Evolutionary conservation across 1,140 invertebrate species (phyloP).

Genomic region (Drusus annulatus): DNA sequence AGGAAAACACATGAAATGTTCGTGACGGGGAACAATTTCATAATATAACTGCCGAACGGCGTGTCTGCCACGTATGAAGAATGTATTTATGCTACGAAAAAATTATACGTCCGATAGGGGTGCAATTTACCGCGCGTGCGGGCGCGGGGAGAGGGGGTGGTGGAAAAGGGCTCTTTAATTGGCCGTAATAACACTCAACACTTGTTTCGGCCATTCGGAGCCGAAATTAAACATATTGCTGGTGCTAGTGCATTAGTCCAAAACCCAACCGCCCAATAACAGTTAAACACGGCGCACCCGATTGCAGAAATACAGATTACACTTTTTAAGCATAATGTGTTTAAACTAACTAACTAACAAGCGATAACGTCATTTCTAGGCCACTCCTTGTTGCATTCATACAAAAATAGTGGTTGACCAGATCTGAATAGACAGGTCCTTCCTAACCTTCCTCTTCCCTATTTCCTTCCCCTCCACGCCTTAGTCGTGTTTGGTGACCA

Average conservation of each 20-base stretch:
- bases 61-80: conserved; percentile 24
- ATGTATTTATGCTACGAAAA: conserved; percentile 33
- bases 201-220: neutral
- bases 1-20: conserved; percentile 12
- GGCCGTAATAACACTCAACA: conserved; percentile 19
- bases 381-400: too few species aligned
- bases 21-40: conserved; percentile 3
- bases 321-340: too few species aligned
- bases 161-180: neutral
- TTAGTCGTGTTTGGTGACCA: too few species aligned
- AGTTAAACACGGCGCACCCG: too few species aligned
- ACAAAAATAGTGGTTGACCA: too few species aligned
- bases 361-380: too few species aligned
- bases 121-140: conserved; percentile 3
- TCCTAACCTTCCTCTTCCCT: too few species aligned
- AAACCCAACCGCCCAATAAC: too few species aligned
- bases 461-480: too few species aligned
- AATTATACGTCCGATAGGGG: conserved; percentile 29
- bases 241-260: neutral
- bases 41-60: conserved; percentile 31
- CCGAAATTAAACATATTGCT: conserved; percentile 17
- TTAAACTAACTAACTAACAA: too few species aligned
- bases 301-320: too few species aligned
- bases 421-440: too few species aligned
- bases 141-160: neutral